A percentile compares a stretch with the other conserved stretches of the same genome.
These are phyloP conservation scores for Syrphus vitripennis DNA, from an alignment of 2,888 invertebrate genomes.

Conservation along the genomic window DNA sequence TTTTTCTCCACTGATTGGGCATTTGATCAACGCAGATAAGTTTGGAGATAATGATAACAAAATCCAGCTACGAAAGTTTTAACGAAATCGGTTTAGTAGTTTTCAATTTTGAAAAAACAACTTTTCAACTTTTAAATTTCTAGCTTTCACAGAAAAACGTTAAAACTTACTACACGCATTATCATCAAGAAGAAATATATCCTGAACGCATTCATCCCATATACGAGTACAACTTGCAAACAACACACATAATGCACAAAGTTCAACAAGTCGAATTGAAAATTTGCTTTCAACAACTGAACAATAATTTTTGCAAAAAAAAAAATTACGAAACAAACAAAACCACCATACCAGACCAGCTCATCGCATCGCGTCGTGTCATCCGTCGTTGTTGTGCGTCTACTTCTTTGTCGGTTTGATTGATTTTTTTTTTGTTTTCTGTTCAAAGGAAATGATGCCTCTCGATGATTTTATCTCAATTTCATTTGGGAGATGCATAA, in stretches of 20 bases:
- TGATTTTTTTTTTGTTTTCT: conserved; percentile 29
- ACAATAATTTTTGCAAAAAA: background rate
- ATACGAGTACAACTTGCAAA: too few relatives aligned
- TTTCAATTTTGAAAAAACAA: too few relatives aligned
- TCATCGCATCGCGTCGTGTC: too few relatives aligned
- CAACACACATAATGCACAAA: too few relatives aligned
- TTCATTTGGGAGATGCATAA: conserved; percentile 41
- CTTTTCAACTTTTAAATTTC: too few relatives aligned
- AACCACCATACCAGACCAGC: background rate
- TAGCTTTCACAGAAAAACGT: too few relatives aligned
- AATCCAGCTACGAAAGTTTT: too few relatives aligned
- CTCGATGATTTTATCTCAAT: conserved; percentile 41
- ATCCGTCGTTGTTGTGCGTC: background rate
- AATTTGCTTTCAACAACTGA: background rate
- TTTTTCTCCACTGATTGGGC: too few relatives aligned
- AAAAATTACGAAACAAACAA: conserved; percentile 26
- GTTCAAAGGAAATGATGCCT: conserved; percentile 22
- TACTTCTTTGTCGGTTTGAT: background rate
- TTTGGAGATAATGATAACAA: too few relatives aligned
- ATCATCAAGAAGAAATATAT: background rate
- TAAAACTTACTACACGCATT: too few relatives aligned
- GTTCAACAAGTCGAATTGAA: conserved; percentile 23
- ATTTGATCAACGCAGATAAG: too few relatives aligned
- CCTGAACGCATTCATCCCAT: background rate
- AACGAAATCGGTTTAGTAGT: too few relatives aligned